Evolutionary conservation across 2,113 vertebrate genomes (phyloP).

Genomic region (Megalops atlanticus): DNA sequence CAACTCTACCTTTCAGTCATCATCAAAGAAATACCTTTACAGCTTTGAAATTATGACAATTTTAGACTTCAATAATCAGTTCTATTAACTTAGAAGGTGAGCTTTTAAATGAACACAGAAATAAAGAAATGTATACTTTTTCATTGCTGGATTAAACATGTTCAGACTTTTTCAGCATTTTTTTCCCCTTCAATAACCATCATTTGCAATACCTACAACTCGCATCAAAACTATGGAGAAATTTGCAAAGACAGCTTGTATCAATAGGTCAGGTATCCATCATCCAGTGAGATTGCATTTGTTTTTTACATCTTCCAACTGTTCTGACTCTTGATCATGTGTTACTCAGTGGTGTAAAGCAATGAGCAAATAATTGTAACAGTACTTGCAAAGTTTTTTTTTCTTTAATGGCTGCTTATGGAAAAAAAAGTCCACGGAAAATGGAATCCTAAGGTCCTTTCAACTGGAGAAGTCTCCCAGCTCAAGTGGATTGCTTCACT

Average conservation of each 20-base stretch:
- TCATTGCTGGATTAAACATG: background rate
- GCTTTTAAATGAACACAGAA: background rate
- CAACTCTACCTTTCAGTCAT: slow-evolving; percentile 6
- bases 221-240: background rate
- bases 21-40: background rate
- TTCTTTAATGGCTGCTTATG: background rate
- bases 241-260: background rate
- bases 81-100: background rate
- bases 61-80: background rate
- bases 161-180: background rate
- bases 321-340: background rate
- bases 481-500: slow-evolving; percentile 39
- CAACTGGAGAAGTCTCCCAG: slow-evolving; percentile 36
- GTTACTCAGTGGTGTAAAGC: background rate
- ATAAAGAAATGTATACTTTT: background rate
- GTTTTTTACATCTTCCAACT: background rate
- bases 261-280: background rate
- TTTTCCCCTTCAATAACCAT: background rate
- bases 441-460: slow-evolving; percentile 38
- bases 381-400: background rate
- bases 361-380: background rate
- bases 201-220: background rate
- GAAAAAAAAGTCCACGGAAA: slow-evolving; percentile 38
- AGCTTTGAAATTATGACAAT: background rate
- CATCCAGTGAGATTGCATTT: background rate